Evolutionary conservation across 2,113 vertebrate species (phyloP).

Genomic region (Sclerurus mexicanus): DNA sequence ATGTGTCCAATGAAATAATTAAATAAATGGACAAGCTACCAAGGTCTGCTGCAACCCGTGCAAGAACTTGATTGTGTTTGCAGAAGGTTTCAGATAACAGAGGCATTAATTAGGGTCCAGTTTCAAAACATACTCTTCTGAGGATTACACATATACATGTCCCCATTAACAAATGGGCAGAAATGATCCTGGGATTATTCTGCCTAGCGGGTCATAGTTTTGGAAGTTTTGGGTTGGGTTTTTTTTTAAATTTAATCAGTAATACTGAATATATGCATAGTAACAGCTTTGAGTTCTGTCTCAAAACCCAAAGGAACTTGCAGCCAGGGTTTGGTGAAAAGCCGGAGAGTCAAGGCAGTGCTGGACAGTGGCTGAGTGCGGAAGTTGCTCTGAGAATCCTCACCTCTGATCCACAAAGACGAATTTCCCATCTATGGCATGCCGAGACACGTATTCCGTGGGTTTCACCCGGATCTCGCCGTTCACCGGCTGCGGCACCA

Average conservation of each 20-base stretch:
- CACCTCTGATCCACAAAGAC: constrained; percentile 99
- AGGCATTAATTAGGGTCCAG: background rate
- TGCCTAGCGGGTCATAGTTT: background rate
- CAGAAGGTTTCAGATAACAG: background rate
- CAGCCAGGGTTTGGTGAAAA: background rate
- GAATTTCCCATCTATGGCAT: constrained; percentile 97
- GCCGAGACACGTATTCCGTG: constrained; percentile 95
- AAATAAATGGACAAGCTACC: background rate
- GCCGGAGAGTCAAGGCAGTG: background rate
- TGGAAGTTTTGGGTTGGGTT: background rate
- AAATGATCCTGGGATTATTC: background rate
- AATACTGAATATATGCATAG: background rate
- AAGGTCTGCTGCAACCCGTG: background rate
- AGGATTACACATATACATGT: background rate
- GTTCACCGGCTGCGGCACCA: constrained; percentile 87
- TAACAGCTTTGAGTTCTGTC: background rate
- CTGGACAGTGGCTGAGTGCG: background rate
- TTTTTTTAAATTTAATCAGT: background rate
- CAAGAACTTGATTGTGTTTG: background rate
- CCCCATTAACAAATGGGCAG: background rate
- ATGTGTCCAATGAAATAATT: background rate
- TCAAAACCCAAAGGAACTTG: background rate
- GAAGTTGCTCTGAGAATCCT: constrained; percentile 11
- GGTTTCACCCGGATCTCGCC: constrained; percentile 95
- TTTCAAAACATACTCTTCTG: background rate